phyloP scores from a whole-genome alignment of 2,888 invertebrate species.

The Lagria hirta region DNA sequence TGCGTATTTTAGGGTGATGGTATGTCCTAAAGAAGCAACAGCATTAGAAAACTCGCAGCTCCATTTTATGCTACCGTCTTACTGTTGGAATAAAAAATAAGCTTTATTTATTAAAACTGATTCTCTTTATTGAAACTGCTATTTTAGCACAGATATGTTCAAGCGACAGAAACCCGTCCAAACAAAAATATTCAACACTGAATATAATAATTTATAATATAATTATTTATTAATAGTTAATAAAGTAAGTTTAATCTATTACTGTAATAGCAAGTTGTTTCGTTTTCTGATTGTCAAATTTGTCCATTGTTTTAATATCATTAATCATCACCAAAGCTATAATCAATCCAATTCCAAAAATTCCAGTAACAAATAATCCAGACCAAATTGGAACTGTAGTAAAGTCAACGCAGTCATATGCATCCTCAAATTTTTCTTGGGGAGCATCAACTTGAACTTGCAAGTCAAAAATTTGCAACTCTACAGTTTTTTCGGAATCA shows the following conservation, averaged over 20 bases:
- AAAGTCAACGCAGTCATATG: conserved; percentile 73
- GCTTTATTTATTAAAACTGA: conserved; percentile 2
- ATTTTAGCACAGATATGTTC: conserved; percentile 13
- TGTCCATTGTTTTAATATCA: conserved; percentile 77
- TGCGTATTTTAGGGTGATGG: background rate
- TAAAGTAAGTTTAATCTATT: conserved; percentile 41
- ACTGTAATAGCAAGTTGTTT: conserved; percentile 67
- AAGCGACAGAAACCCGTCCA: conserved; percentile 11
- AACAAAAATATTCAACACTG: no score
- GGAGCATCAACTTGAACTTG: conserved; percentile 55
- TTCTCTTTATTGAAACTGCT: conserved; percentile 1
- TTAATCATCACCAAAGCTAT: conserved; percentile 70
- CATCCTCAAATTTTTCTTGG: conserved; percentile 56
- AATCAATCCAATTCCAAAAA: conserved; percentile 65
- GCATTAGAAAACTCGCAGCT: conserved; percentile 68
- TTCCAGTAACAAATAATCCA: conserved; percentile 65
- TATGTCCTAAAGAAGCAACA: conserved; percentile 65
- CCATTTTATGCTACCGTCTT: conserved; percentile 52
- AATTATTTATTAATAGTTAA: conserved; percentile 13
- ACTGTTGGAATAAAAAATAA: conserved; percentile 44
- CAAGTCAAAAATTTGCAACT: conserved; percentile 47
- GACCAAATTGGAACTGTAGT: conserved; percentile 75
- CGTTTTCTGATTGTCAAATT: conserved; percentile 81
- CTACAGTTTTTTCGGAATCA: conserved; percentile 41
- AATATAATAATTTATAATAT: conserved; percentile 11